phyloP scores from a whole-genome alignment of 2,113 vertebrate species.

The Pampusana beccarii region DNA sequence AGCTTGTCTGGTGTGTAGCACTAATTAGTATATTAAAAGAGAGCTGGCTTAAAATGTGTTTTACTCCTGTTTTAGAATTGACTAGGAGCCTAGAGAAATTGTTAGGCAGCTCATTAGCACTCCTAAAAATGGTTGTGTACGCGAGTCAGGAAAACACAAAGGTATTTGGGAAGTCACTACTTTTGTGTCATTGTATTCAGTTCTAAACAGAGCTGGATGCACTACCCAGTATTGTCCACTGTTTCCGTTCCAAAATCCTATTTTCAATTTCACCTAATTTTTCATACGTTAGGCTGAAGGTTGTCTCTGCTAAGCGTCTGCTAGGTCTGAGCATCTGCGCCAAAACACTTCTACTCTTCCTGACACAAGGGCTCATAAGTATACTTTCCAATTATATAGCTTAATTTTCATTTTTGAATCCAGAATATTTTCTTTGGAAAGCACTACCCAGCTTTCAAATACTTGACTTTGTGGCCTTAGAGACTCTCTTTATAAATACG shows the following conservation, averaged over 20 bases:
- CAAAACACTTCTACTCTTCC: neutral
- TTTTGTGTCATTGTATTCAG: neutral
- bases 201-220: constrained; percentile 26
- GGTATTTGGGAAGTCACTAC: neutral
- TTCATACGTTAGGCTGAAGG: neutral
- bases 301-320: neutral
- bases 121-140: neutral
- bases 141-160: constrained; percentile 27
- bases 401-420: neutral
- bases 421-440: constrained; percentile 24
- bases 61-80: neutral
- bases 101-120: neutral
- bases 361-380: neutral
- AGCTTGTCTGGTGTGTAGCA: neutral
- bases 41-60: neutral
- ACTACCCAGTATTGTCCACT: neutral
- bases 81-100: neutral
- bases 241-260: neutral
- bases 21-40: neutral
- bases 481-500: constrained; percentile 1
- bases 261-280: constrained; percentile 11
- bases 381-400: neutral
- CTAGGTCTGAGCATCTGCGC: neutral
- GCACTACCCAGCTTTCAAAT: neutral
- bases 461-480: neutral